Base-by-base conservation (phyloP, 2,888 invertebrate genomes). In the Ophioninae sp. region DNA sequence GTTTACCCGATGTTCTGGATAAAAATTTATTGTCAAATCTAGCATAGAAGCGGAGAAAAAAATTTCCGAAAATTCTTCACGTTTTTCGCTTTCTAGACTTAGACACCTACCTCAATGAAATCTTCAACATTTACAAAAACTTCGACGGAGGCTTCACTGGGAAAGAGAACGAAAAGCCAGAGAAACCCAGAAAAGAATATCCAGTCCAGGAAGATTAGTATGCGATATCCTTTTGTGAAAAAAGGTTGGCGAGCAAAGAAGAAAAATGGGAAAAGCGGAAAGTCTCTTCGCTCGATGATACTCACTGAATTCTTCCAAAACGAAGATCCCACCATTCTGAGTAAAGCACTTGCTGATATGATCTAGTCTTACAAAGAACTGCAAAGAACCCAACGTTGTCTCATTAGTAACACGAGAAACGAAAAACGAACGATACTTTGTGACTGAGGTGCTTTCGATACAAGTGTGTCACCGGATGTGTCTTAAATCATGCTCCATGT, bases 321-420 rank as follows among this genome's bases (percentile, higher is more conserved):
- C 97, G 95, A 99, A 99, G 94, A 99, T 97, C 93, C 98, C 99
- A 93, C 99, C 99, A 94, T 99, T 99, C 94, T 98, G 98, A 85
- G 99, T 99, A 95, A 99, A 99, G 95, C 99, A 99, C 95, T 99
- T 99, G 94, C 99, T 96, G 94, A 99, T 99, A 94, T 99, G 99
- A 94, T 98, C 97, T 94, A 99, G 96, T 93, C 99, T 97, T 93
- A 99, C 98, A 95, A 99, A 99, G 95, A 99, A 99, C 99, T 99
- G 97, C 91, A 98, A 97, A 91, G 87, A 92, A 94, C 87, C 85
- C 82, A 85, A 85, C 67, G 56, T 37, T 22, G 37, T 44, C 41
- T 30, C 69, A 75, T 84, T 84, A 84, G 75, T 81, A 22, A 56
- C 44, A 8, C 59, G 30, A 7, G 68, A 65, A 39, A 61, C 67